Conservation (phyloP, 2,113 vertebrate species). For the Salvelinus fontinalis region DNA sequence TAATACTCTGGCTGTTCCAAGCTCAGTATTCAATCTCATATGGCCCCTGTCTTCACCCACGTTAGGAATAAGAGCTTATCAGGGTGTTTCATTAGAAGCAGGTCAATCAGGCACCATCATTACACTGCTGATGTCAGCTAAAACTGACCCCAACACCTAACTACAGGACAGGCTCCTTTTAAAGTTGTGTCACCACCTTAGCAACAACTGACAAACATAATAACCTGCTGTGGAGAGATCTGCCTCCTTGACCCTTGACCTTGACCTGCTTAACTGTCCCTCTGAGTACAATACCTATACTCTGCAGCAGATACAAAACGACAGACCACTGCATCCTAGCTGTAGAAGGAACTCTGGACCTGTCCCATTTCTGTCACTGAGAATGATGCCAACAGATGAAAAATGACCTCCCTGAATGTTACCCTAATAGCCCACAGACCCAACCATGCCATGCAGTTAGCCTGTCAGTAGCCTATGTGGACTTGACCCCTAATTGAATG, state of each 20-base stretch:
- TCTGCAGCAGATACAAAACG: too few relatives aligned
- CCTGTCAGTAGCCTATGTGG: neutral
- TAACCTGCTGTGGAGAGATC: too few relatives aligned
- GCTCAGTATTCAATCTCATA: neutral
- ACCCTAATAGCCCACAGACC: too few relatives aligned
- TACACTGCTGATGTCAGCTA: neutral
- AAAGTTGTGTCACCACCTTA: neutral
- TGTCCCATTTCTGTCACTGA: neutral
- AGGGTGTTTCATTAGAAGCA: too few relatives aligned
- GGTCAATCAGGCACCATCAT: neutral
- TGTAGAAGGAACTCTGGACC: neutral
- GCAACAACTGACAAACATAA: too few relatives aligned
- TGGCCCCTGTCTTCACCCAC: neutral
- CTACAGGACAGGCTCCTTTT: neutral
- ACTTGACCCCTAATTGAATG: neutral
- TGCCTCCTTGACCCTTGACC: too few relatives aligned
- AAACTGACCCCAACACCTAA: neutral
- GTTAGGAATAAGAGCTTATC: neutral
- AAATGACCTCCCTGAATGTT: neutral
- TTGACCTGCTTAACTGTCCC: too few relatives aligned
- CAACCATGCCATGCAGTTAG: neutral
- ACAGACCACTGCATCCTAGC: too few relatives aligned
- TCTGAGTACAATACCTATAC: neutral
- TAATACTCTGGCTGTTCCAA: slow-evolving; percentile 2
- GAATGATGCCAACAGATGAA: neutral